Evolutionary conservation across 2,888 invertebrate genomes (phyloP).

Genomic region (Hydroisotoma schaefferi): DNA sequence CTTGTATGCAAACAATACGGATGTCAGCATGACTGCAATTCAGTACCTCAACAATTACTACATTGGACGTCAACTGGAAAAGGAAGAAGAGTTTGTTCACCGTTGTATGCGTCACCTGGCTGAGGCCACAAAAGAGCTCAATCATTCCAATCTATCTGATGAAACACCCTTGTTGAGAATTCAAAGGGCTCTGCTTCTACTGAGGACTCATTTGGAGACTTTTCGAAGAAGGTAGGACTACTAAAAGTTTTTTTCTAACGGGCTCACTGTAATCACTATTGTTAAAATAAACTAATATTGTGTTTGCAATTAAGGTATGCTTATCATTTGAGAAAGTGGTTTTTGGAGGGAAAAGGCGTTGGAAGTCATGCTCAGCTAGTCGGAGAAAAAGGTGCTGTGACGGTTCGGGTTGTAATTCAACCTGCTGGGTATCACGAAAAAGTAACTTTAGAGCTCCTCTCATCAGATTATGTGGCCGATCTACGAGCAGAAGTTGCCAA

Average conservation of each 20-base stretch:
- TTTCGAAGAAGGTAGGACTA: constrained; percentile 67
- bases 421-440: constrained; percentile 84
- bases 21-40: constrained; percentile 91
- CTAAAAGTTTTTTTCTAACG: constrained; percentile 1
- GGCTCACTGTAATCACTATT: neutral
- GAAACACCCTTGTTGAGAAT: constrained; percentile 83
- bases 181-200: constrained; percentile 78
- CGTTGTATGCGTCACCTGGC: constrained; percentile 89
- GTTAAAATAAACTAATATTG: neutral
- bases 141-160: constrained; percentile 54
- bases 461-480: constrained; percentile 86
- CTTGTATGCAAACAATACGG: constrained; percentile 81
- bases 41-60: constrained; percentile 92
- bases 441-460: constrained; percentile 73
- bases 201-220: constrained; percentile 90
- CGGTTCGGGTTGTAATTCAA: constrained; percentile 76
- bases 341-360: constrained; percentile 73
- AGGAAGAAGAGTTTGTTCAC: constrained; percentile 88
- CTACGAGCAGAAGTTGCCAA: constrained; percentile 90
- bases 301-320: constrained; percentile 63
- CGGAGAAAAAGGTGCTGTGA: constrained; percentile 62
- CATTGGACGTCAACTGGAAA: constrained; percentile 83
- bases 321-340: constrained; percentile 84
- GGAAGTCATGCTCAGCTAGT: constrained; percentile 71
- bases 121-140: constrained; percentile 72